Conservation (phyloP, 1,140 invertebrate genomes). For the Leptinotarsa lineolata region DNA sequence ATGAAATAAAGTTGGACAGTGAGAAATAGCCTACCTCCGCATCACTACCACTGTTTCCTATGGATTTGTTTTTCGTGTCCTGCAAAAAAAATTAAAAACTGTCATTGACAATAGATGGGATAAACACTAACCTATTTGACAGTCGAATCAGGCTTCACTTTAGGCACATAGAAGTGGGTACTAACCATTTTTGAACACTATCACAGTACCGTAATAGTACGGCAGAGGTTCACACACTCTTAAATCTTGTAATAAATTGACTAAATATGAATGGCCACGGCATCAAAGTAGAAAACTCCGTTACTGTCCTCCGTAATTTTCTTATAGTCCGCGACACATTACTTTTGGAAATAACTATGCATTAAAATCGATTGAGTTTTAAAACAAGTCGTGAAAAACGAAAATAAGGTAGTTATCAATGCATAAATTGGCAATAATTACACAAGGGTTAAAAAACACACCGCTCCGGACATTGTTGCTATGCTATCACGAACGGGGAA, state of each 20-base stretch:
- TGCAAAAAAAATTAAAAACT: constrained; percentile 42
- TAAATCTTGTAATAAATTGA: constrained; percentile 43
- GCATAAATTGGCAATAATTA: constrained; percentile 4
- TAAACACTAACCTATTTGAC: constrained; percentile 44
- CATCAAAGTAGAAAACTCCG: constrained; percentile 41
- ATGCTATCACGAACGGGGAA: background rate
- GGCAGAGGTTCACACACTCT: constrained; percentile 27
- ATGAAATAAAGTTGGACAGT: constrained; percentile 22
- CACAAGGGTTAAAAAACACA: constrained; percentile 17
- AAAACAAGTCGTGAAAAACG: background rate
- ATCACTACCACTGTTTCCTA: constrained; percentile 48
- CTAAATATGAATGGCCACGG: constrained; percentile 53
- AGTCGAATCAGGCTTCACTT: constrained; percentile 29
- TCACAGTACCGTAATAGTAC: constrained; percentile 18
- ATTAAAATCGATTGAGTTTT: background rate
- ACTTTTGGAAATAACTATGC: background rate
- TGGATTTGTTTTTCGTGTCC: constrained; percentile 48
- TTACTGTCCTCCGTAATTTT: background rate
- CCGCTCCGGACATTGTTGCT: constrained; percentile 7
- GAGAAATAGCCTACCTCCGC: constrained; percentile 46
- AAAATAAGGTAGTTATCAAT: constrained; percentile 2
- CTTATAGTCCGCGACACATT: background rate
- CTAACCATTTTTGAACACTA: constrained; percentile 27
- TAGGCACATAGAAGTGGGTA: constrained; percentile 1
- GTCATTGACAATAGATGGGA: constrained; percentile 31